These are phyloP conservation scores for Morpho deidamia DNA, from an alignment of 2,888 invertebrate genomes.

Conservation along the genomic window DNA sequence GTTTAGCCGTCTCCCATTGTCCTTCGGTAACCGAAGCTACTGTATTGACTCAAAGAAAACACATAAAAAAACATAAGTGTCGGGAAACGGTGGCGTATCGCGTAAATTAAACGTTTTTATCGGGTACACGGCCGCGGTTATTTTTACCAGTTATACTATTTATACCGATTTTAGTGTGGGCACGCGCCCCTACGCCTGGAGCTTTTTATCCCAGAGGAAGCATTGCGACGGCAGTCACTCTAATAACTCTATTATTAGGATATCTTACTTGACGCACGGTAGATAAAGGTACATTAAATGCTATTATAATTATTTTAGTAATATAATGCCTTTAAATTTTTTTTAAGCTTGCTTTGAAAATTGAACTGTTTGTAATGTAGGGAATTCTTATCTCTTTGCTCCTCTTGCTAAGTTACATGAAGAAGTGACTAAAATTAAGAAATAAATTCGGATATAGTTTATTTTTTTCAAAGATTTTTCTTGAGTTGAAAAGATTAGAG, in stretches of 20 bases:
- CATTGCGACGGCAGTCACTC: slow-evolving; percentile 32
- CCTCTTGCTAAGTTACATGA: no score
- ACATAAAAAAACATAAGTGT: slow-evolving; percentile 75
- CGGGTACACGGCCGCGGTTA: slow-evolving; percentile 50
- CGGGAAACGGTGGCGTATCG: slow-evolving; percentile 54
- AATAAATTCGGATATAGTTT: no score
- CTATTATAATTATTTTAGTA: neutral
- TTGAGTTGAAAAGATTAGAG: no score
- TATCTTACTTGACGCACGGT: slow-evolving; percentile 32
- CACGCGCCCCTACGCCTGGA: slow-evolving; percentile 55
- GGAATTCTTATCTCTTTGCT: no score
- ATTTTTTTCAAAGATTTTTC: no score
- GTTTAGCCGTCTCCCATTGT: slow-evolving; percentile 33
- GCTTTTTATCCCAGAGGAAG: slow-evolving; percentile 54
- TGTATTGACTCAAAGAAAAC: slow-evolving; percentile 71
- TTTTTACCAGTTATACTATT: slow-evolving; percentile 68
- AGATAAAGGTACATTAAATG: slow-evolving; percentile 14
- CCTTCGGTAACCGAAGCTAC: slow-evolving; percentile 50
- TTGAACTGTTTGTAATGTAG: no score
- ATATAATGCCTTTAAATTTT: no score
- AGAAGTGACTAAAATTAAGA: no score
- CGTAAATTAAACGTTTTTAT: slow-evolving; percentile 76
- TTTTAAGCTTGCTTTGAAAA: no score
- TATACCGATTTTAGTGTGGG: slow-evolving; percentile 44
- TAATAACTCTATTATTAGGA: slow-evolving; percentile 44